Conservation (phyloP, 1,140 invertebrate species). For the Papilio machaon region DNA sequence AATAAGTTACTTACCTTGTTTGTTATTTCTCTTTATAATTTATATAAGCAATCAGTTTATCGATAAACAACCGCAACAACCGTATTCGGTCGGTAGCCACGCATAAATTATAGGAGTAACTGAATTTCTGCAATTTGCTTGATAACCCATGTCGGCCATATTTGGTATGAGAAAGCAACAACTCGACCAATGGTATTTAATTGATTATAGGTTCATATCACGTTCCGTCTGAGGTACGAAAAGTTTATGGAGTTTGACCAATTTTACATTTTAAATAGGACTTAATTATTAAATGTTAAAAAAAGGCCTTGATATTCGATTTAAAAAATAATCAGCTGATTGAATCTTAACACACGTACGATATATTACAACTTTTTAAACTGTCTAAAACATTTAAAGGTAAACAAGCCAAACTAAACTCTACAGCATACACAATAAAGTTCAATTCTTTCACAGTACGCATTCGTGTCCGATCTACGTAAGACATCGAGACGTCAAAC, state of each 20-base stretch:
- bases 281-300: too few relatives aligned
- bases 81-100: not conserved
- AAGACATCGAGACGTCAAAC: constrained; percentile 58
- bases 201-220: not conserved
- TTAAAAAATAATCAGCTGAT: too few relatives aligned
- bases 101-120: constrained; percentile 15
- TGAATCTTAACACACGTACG: too few relatives aligned
- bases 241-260: not conserved
- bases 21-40: constrained; percentile 3
- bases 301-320: too few relatives aligned
- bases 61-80: not conserved
- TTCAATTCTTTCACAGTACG: constrained; percentile 55
- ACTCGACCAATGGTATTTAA: constrained; percentile 2
- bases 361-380: too few relatives aligned
- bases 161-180: constrained; percentile 7
- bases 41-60: not conserved
- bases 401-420: not conserved
- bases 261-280: not conserved
- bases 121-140: constrained; percentile 13
- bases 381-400: not conserved
- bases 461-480: constrained; percentile 70
- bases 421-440: not conserved
- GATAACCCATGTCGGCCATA: constrained; percentile 1
- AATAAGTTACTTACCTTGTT: not conserved
- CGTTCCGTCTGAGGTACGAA: not conserved